phyloP scores from a whole-genome alignment of 2,113 vertebrate genomes.

The Rhinopomastus cyanomelas region DNA sequence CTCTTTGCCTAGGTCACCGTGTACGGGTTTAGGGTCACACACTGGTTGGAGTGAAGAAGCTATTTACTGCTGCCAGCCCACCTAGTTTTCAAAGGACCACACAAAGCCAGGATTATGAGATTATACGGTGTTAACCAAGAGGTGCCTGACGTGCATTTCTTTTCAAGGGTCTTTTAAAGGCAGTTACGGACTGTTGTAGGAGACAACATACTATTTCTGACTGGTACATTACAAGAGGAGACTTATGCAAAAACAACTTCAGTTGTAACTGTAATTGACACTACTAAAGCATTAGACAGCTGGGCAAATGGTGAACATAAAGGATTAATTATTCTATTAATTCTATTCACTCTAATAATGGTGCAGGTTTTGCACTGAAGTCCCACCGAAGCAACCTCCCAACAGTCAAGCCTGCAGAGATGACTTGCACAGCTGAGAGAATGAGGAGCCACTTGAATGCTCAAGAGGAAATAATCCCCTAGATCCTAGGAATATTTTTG shows the following conservation, averaged over 20 bases:
- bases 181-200: neutral
- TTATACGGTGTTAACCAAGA: conserved; percentile 74
- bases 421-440: neutral
- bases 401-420: neutral
- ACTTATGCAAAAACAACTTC: neutral
- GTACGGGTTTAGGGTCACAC: too few species aligned
- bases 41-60: neutral
- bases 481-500: too few species aligned
- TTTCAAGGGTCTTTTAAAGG: neutral
- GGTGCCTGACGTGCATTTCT: neutral
- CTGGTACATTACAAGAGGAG: neutral
- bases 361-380: too few species aligned
- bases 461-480: neutral
- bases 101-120: conserved; percentile 72
- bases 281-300: neutral
- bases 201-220: neutral
- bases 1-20: conserved; percentile 52
- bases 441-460: neutral
- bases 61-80: conserved; percentile 56
- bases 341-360: too few species aligned
- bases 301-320: neutral
- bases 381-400: neutral
- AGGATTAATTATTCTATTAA: neutral
- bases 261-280: neutral
- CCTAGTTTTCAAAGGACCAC: conserved; percentile 31